Base-by-base conservation (phyloP, 2,888 invertebrate species). In the Tipula vernalis region DNA sequence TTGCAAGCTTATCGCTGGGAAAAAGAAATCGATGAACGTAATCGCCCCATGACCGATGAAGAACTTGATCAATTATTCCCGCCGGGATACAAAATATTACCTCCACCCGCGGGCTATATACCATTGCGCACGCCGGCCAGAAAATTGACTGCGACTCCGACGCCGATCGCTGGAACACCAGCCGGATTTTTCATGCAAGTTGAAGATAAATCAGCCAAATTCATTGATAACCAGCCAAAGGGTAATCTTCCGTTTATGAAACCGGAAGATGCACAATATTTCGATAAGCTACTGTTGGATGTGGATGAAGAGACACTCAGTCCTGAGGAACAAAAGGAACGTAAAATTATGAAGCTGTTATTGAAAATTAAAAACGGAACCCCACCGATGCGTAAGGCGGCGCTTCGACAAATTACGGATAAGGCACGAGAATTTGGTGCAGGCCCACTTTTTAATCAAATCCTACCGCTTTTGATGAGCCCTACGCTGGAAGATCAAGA, bases 401-500 rank as follows among this genome's bases (percentile, higher is more conserved):
- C 99, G 0, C 92, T 99, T 42, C 94, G 99, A 87, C 99, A 99
- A 92, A 99, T 99, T 88, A 99, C 99, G 0, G 99, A 99, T 91
- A 99, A 99, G 89, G 99, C 99, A 0, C 94, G 99, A 84, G 98
- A 99, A 91, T 98, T 99, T 89, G 99, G 99, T 0, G 99, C 99
- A 0, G 99, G 99, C 0, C 98, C 99, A 0, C 93, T 99, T 1
- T 99, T 99, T 91, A 99, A 99, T 92, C 99, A 99, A 92, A 99
- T 99, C 89, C 92, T 99, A 86, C 99, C 99, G 0, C 93, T 99
- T 87, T 94, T 99, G n/a, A 99, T 99, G 99, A 99, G 99, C 47
- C 99, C 99, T 0, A 99, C 99, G 0, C 93, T 99, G 13, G 99
- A 99, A 92, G 99, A 99, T 92, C 99, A 99, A 92, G 99, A 99